Base-by-base conservation (phyloP, 2,888 invertebrate genomes). In the Julus scanicus region DNA sequence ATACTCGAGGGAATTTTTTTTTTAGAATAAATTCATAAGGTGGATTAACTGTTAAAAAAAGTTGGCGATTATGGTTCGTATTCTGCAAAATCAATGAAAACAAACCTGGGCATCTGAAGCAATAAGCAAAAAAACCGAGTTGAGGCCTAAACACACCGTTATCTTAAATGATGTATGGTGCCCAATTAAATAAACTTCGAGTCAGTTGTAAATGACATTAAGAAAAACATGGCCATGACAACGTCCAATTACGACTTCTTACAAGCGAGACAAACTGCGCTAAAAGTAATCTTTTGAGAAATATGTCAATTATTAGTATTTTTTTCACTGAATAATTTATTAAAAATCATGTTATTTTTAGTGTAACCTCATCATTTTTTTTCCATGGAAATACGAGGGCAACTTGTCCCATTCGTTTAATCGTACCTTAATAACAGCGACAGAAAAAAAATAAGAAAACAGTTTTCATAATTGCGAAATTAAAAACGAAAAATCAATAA, bases 381-480 rank as follows among this genome's bases (percentile, higher is more conserved):
- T 53, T 11, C 53, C 53, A 53, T 2, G 53, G 4, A 53, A 53
- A 15, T 17, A 15, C 17, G 13, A 53, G 53, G 53, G 53, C 53
- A 53, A 53, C 4, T 53, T 4, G 53, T 53, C 53, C 53, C 53
- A 17, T 17, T 71, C 71, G 71, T 71, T 71, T 71, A 71, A 29
- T 71, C 71, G 71, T 29, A 71, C 11, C 71, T 71, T 71, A 71
- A 71, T 71, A 29, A 71, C 11, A 71, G 29, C 29, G 71, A 29
- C 71, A 71, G 37, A 11, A 71, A 29, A 71, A 29, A 71, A 29
- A 71, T 11, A 13, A 71, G 71, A 20, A 29, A 71, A 29, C 71
- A 71, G 71, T 71, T 71, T 29, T 29, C 71, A 71, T 71, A 71
- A 71, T 71, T 71, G 71, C 71, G 71, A 71, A 71, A 71, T 71